Evolutionary conservation across 2,888 invertebrate species (phyloP).

Genomic region (Sesia bembeciformis): DNA sequence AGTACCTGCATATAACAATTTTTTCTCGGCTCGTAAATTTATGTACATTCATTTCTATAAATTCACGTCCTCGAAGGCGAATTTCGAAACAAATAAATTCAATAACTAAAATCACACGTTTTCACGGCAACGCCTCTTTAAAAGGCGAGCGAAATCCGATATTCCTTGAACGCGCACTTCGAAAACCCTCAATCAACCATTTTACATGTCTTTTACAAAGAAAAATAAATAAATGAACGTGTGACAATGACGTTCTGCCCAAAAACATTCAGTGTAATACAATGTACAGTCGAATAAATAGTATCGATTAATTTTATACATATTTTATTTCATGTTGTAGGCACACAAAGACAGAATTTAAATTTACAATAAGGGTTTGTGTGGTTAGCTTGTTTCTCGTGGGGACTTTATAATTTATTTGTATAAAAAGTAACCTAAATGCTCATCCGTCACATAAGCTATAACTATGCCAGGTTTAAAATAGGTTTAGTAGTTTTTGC

Average conservation of each 20-base stretch:
- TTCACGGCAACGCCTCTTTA: slow-evolving; percentile 19
- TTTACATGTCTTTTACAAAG: neutral
- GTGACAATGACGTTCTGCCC: neutral
- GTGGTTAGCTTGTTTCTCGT: no score
- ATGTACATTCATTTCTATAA: slow-evolving; percentile 6
- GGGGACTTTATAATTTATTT: no score
- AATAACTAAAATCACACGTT: neutral
- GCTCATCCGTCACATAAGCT: no score
- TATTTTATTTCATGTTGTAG: no score
- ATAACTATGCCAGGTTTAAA: no score
- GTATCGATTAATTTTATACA: neutral
- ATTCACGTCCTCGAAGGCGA: neutral
- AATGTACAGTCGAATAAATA: neutral
- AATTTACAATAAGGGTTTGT: no score
- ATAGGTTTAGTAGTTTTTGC: no score
- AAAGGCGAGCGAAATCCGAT: slow-evolving; percentile 18
- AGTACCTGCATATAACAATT: no score
- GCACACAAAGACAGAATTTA: no score
- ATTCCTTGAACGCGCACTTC: slow-evolving; percentile 6
- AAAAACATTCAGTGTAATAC: neutral
- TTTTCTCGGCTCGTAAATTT: neutral
- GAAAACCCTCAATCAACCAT: slow-evolving; percentile 5
- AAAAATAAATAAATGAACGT: neutral
- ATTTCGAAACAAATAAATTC: neutral
- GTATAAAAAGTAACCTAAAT: no score